Evolutionary conservation across 2,113 vertebrate species (phyloP), one percentile per base, ranked within the genome.

Genomic region (Damaliscus lunatus): DNA sequence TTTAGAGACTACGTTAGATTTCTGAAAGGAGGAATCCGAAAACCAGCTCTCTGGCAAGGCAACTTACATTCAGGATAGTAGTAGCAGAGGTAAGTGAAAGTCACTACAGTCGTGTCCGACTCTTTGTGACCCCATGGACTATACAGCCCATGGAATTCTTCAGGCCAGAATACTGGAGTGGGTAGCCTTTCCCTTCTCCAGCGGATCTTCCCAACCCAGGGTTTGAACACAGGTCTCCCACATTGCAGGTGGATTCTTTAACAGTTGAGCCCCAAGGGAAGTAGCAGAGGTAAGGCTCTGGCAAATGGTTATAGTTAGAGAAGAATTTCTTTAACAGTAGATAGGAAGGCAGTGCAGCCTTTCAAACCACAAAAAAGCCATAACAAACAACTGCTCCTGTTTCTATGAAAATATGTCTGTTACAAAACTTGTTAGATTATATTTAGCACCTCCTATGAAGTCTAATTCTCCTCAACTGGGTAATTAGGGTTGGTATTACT

Each of bases 401-500:
- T 92, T 77, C 40, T 93, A 59, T 29, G 88, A 59, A 94, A 40
- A 87, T 64, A 27, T 12, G 25, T 84, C 33, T 50, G 21, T 59
- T 19, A 89, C 4, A 71, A 85, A 94, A 87, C 59, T 86, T 33
- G 25, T 25, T 46, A 91, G 48, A 55, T 78, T 29, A 78, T 88
- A 82, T 77, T 85, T 67, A 90, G 4, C 15, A 71, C 23, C 3
- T 94, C 29, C 13, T 94, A 1, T 36, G 55, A 87, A 84, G 86
- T 43, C 29, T 87, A 84, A 91, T 91, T 95, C 43, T 96, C 43
- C 53, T 96, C 29, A 95, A 25, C 7, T 33, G 36, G 60, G 52
- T 78, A 86, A 90, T 59, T 59, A 36, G 11, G 88, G 74, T 97
- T 98, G 29, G 31, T 25, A 81, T 91, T 81, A 87, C 29, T 94